These are phyloP conservation scores for Zosterops pallidus DNA, from an alignment of 2,113 vertebrate species.

Conservation along the genomic window DNA sequence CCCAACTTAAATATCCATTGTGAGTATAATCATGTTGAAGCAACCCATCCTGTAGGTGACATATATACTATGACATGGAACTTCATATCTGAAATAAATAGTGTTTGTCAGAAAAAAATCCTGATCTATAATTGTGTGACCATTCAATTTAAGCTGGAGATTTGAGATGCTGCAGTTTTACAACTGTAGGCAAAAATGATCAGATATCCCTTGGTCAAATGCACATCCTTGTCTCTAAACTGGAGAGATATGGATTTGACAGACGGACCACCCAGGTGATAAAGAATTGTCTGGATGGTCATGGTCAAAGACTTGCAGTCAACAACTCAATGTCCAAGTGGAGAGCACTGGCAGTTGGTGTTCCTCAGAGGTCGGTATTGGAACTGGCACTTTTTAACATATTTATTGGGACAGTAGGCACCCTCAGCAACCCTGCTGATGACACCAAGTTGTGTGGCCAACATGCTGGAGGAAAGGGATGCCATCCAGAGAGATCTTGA, in stretches of 20 bases:
- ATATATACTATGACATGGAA: not conserved
- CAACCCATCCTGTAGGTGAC: not conserved
- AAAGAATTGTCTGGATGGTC: not conserved
- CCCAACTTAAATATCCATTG: not conserved
- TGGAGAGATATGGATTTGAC: not conserved
- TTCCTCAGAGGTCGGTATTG: not conserved
- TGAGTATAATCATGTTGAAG: not conserved
- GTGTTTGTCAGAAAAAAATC: not conserved
- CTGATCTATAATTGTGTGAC: not conserved
- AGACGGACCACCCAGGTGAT: not conserved
- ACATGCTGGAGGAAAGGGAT: not conserved
- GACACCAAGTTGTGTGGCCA: not conserved
- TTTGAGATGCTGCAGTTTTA: not conserved
- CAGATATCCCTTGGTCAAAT: not conserved
- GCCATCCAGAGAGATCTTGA: not conserved
- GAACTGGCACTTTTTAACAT: not conserved
- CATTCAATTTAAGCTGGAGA: not conserved
- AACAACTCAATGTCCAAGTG: not conserved
- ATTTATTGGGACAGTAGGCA: not conserved
- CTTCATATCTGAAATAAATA: not conserved
- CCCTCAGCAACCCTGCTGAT: not conserved
- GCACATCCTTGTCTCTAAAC: not conserved
- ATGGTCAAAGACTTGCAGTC: not conserved
- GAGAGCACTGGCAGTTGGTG: not conserved
- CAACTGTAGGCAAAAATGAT: not conserved